A percentile compares a stretch with the other conserved stretches of the same genome.
phyloP scores from a whole-genome alignment of 2,888 invertebrate species.

The Zonitis immaculata region DNA sequence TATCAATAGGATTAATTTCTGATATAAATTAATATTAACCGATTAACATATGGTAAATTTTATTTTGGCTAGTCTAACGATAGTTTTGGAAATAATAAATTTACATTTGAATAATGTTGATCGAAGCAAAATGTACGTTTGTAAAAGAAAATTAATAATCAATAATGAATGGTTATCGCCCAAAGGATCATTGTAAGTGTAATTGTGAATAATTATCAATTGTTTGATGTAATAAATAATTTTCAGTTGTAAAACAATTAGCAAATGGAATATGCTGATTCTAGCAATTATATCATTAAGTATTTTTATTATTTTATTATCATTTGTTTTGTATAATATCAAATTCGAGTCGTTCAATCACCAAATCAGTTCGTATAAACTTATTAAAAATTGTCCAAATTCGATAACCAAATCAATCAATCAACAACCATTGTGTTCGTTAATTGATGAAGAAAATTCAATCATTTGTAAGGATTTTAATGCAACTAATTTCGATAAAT shows the following conservation, averaged over 20 bases:
- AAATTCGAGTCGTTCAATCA: neutral
- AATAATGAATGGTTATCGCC: neutral
- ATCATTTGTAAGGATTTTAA: neutral
- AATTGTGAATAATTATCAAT: neutral
- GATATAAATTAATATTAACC: conserved; percentile 18
- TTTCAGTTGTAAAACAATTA: conserved; percentile 1
- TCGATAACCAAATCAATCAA: neutral
- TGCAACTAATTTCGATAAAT: neutral
- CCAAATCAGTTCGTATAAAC: too few species aligned
- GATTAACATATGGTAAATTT: conserved; percentile 18
- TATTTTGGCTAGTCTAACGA: conserved; percentile 5
- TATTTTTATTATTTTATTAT: conserved; percentile 4
- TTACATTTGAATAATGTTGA: neutral
- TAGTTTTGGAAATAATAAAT: conserved; percentile 4
- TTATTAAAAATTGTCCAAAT: neutral
- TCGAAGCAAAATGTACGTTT: neutral
- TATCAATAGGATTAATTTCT: conserved; percentile 17
- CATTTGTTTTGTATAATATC: conserved; percentile 3
- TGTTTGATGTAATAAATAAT: neutral
- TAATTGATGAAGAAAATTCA: neutral
- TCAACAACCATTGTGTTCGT: neutral
- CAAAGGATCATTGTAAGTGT: neutral
- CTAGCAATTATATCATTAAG: conserved; percentile 3
- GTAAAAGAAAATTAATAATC: conserved; percentile 2
- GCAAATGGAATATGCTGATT: conserved; percentile 4